Evolutionary conservation across 2,888 invertebrate genomes (phyloP).

Genomic region (Azorinus chamasolen): DNA sequence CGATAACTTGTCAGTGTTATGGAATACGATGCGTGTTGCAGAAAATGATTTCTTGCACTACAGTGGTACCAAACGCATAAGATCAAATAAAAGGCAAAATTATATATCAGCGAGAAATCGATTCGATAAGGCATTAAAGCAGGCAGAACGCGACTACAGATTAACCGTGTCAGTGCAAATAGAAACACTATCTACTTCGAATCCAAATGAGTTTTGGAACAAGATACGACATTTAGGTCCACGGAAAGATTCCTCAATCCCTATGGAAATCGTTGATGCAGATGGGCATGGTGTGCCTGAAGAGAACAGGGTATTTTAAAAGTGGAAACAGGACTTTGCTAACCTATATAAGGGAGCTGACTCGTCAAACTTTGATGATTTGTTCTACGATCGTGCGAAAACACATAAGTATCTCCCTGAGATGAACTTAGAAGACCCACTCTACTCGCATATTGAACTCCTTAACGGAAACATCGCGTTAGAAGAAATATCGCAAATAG

Average conservation of each 20-base stretch:
- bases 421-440: no score
- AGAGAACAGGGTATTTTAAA: slow-evolving; percentile 15
- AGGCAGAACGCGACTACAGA: slow-evolving; percentile 11
- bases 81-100: not conserved
- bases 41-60: slow-evolving; percentile 10
- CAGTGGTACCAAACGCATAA: not conserved
- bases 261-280: no score
- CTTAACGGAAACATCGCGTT: slow-evolving; percentile 6
- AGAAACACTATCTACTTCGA: slow-evolving; percentile 13
- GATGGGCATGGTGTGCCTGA: slow-evolving; percentile 14
- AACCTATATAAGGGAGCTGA: no score
- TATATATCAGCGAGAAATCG: not conserved
- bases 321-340: no score
- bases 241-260: no score
- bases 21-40: slow-evolving; percentile 19
- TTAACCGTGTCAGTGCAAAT: slow-evolving; percentile 13
- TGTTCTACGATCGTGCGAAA: no score
- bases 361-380: no score
- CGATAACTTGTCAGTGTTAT: slow-evolving; percentile 7
- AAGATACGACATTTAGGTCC: no score
- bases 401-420: no score
- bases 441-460: slow-evolving; percentile 6
- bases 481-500: no score
- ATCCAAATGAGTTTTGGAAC: no score
- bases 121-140: slow-evolving; percentile 9